Base-by-base conservation (phyloP, 2,888 invertebrate genomes). In the Netelia inedita region DNA sequence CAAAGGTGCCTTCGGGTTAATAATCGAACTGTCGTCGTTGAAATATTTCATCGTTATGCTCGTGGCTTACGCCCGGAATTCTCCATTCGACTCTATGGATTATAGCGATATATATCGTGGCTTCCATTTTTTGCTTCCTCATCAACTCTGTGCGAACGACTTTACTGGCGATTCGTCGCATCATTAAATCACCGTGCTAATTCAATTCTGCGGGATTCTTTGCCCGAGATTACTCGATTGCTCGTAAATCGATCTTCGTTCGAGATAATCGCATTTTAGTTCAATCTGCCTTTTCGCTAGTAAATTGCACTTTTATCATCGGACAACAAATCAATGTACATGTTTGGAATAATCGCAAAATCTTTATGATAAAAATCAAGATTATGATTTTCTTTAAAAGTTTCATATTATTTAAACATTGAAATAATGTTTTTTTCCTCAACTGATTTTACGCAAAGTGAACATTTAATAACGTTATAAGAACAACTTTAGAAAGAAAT, bases 1-100 rank as follows among this genome's bases (percentile, higher is more conserved):
- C 50, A 79, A 68, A 82, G 28, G 78, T 61, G 55, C 50, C 35
- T 35, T 10, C 73, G n/a, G 46, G 68, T n/a, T 68, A 85, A 76
- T 87, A 85, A 87, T 87, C 85, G 82, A 87, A 85, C 76, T 82
- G 87, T 87, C 87, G 65, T 76, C 85, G 57, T 46, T 63, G 53
- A 69, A 85, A 87, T 83, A 82, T 82, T 79, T 78, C 74, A 87
- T 85, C 72, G 78, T 87, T 69, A 46, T 55, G 43, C 61, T 21
- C 50, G 66, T 23, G 46, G 66, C 65, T 46, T 63, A 41, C 43
- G 43, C 46, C 28, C 16, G 1, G 41, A 41, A 66, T 10, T 66
- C 57, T 71, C 35, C 61, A 19, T 75, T 14, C 72, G 10, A 21
- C 59, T 63, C 75, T 63, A 16, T 55, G 59, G 53, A 73, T 72